phyloP scores from a whole-genome alignment of 2,113 vertebrate genomes.

The Cacatua alba region DNA sequence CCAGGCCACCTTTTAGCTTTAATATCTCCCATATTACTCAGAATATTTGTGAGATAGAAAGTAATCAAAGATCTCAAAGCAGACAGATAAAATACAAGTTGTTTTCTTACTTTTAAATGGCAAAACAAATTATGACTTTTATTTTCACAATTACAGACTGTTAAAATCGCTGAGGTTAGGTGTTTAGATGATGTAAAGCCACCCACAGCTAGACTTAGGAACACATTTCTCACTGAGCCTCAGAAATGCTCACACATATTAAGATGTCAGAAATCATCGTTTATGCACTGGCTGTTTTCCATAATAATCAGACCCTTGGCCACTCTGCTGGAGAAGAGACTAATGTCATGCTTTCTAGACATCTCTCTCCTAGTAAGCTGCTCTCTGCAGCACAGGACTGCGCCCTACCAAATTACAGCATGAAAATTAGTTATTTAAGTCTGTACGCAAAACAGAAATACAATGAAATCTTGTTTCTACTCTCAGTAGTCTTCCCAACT shows the following conservation, averaged over 20 bases:
- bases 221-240: not conserved
- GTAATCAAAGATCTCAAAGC: not conserved
- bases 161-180: not conserved
- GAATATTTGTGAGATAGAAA: not conserved
- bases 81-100: not conserved
- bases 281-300: not conserved
- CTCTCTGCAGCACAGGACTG: not conserved
- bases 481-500: not conserved
- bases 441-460: conserved; percentile 3
- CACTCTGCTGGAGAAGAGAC: not conserved
- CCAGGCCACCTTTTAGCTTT: not conserved
- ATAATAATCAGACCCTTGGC: not conserved
- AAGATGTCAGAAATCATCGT: not conserved
- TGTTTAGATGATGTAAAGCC: not conserved
- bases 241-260: not conserved
- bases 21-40: not conserved
- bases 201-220: not conserved
- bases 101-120: not conserved
- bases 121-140: not conserved
- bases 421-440: not conserved
- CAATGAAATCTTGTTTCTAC: not conserved
- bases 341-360: not conserved
- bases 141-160: not conserved
- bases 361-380: not conserved
- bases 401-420: not conserved